A percentile compares a stretch with the other conserved stretches of the same genome.
Conservation (phyloP, 2,888 invertebrate genomes). For the Anagyrus pseudococci region DNA sequence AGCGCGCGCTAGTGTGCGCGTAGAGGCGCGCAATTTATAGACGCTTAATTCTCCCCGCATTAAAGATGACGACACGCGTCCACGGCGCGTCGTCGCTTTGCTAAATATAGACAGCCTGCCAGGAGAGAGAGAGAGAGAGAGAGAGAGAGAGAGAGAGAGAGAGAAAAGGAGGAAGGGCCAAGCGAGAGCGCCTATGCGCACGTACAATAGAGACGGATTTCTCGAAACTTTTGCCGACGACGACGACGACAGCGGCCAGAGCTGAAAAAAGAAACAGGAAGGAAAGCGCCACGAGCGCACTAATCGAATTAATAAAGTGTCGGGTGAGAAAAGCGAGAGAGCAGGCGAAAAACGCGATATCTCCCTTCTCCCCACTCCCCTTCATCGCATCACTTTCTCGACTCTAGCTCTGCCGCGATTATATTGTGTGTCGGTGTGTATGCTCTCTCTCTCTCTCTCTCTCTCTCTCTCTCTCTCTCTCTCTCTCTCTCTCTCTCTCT, state of each 20-base stretch:
- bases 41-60: constrained; percentile 28
- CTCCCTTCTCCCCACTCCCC: too few species aligned
- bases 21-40: constrained; percentile 20
- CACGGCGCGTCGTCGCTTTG: constrained; percentile 15
- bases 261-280: too few species aligned
- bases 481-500: too few species aligned
- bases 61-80: constrained; percentile 49
- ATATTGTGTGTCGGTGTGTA: too few species aligned
- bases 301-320: constrained; percentile 23
- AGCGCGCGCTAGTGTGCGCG: neutral
- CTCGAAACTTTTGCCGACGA: constrained; percentile 18
- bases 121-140: too few species aligned
- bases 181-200: constrained; percentile 27
- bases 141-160: neutral
- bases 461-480: too few species aligned
- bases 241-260: too few species aligned
- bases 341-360: too few species aligned
- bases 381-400: too few species aligned
- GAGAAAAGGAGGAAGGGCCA: constrained; percentile 30
- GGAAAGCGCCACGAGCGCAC: too few species aligned
- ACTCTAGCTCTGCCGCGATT: too few species aligned
- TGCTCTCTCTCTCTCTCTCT: too few species aligned
- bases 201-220: constrained; percentile 26
- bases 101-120: constrained; percentile 36
- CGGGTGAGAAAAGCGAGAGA: neutral